Base-by-base conservation (phyloP, 1,140 invertebrate genomes). In the Pogonomyrmex barbatus region DNA sequence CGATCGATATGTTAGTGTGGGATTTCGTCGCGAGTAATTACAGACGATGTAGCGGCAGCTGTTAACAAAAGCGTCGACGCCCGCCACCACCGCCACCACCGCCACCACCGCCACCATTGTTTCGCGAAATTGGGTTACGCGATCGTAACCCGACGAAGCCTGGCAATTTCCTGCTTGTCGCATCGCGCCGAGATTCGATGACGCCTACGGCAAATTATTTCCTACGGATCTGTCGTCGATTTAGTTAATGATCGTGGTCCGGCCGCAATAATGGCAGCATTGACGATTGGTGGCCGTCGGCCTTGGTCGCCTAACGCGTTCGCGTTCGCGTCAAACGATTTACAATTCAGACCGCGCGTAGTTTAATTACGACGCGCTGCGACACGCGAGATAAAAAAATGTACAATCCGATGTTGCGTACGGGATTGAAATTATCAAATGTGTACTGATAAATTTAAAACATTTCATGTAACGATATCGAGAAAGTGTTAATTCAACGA, bases 21-120 rank as follows among this genome's bases (percentile, higher is more conserved):
- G 86, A 90, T 90, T 91, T 77, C 78, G 83, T 84, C 85, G 86
- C 78, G 89, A 90, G 89, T 90, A 90, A 91, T 91, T 88, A 91
- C 76, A 84, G 87, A 76, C 60, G 24, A 56, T 36, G 68, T 39
- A 60, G 50, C 36, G 47, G 65, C 54, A 67, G 60, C 45, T 62
- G 75, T 52, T 54, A 65, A 78, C 87, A 88, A 88, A 91, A 90
- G 81, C 68, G 39, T 73, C 75, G 47, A 39, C 68, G 42, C 36
- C 14, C 70, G 65, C 65, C 8, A 68, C 45, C 14, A 30, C 73
- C 36, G 24, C 24, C 24, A 24, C 73, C 36, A 90, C 14, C 70
- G 65, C 65, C 8, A 68, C 45, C 14, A 30, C 73, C 36, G 24
- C 24, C 24, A 24, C 73, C 36, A 90, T 91, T 90, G 84, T 91